Evolutionary conservation across 1,140 invertebrate species (phyloP).

Genomic region (Magallana ariakensis): DNA sequence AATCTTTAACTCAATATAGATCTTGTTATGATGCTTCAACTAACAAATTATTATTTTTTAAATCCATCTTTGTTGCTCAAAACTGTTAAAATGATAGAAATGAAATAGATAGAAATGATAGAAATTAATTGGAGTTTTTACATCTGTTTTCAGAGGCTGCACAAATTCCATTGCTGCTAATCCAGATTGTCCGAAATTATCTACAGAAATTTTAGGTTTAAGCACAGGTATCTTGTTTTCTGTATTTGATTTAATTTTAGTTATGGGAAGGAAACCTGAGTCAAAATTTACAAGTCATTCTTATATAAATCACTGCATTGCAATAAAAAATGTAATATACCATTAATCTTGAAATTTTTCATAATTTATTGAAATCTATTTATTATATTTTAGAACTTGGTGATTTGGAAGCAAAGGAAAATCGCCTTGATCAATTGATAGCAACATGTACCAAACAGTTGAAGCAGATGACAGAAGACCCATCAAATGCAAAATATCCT

Average conservation of each 20-base stretch:
- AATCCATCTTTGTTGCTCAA: no score
- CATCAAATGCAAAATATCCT: constrained; percentile 84
- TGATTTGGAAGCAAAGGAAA: constrained; percentile 88
- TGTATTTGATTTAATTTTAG: background rate
- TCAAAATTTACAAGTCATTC: no score
- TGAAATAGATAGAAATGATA: no score
- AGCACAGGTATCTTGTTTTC: constrained; percentile 67
- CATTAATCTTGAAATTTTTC: no score
- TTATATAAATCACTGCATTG: no score
- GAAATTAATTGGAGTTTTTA: no score
- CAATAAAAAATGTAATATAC: no score
- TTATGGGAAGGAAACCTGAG: no score
- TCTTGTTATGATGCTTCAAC: no score
- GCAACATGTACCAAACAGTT: constrained; percentile 87
- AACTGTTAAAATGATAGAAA: no score
- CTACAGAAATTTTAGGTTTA: constrained; percentile 70
- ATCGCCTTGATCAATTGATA: constrained; percentile 88
- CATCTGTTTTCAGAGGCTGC: constrained; percentile 68
- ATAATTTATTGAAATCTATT: background rate
- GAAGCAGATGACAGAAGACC: constrained; percentile 90
- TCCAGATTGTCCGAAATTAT: constrained; percentile 62
- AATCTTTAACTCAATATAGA: no score
- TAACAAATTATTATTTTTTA: no score
- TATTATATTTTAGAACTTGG: constrained; percentile 81
- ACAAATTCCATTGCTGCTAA: constrained; percentile 73